Evolutionary conservation across 2,113 vertebrate genomes (phyloP), one percentile per base, ranked within the genome.

Genomic region (Poeciliopsis turrubarensis): DNA sequence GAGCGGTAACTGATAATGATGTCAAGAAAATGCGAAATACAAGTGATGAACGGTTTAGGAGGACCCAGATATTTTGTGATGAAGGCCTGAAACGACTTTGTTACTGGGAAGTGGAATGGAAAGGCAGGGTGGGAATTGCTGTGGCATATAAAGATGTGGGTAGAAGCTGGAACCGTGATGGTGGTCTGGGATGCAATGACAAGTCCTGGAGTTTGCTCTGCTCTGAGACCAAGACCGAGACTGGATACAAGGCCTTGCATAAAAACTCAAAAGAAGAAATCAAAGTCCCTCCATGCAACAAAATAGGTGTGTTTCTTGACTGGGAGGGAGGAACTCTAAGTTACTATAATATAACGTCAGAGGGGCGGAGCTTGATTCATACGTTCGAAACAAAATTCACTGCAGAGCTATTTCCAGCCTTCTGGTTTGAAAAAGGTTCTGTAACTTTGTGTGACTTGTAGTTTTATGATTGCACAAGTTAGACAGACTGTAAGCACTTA

Each of bases 211-310:
- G 8, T 57, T 2, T 57, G 51, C 19, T 0, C 3, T 84, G 78
- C 64, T 75, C 71, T 0, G 44, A 0, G 0, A 37, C 0, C 30
- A 31, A 31, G 30, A 31, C 30, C 30, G 47, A 0, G 0, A 37
- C 0, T 3, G 0, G 25, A 32, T 86, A 30, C 9, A 71, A 1
- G 27, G 60, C 68, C 8, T 0, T 17, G 1, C 68, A 78, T 57
- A 72, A 72, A 6, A 37, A 37, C 0, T 47, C 0, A 11, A 61
- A 34, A 8, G 2, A 3, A 61, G 0, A 0, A 4, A 60, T 60
- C 6, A 0, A 9, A 27, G 0, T 4, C 1, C 6, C 57, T 1
- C 7, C 1, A 0, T 39, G 37, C 37, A 0, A 39, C 1, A 89
- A 66, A 78, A 78, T 87, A 71, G 83, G 41, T 27, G 57, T 87